Conservation (phyloP, 2,113 vertebrate genomes). For the Dinomys branickii region DNA sequence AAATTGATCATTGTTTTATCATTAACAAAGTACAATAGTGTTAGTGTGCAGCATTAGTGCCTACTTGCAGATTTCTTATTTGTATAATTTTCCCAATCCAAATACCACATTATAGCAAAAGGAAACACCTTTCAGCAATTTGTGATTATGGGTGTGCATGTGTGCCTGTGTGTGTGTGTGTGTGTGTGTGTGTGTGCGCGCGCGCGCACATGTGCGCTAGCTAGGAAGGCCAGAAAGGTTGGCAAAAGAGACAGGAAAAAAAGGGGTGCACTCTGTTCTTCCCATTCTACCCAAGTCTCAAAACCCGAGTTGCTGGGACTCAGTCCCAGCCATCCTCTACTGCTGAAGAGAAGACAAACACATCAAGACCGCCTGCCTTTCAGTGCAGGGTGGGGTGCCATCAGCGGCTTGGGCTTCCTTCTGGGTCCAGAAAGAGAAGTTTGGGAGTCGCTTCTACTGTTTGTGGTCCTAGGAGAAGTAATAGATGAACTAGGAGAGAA, state of each 20-base stretch:
- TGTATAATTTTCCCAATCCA: background rate
- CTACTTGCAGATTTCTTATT: background rate
- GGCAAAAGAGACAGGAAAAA: background rate
- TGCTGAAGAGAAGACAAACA: background rate
- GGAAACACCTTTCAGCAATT: background rate
- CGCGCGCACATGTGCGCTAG: background rate
- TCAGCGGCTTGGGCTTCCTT: slow-evolving; percentile 66
- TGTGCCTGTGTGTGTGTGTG: background rate
- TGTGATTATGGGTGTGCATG: background rate
- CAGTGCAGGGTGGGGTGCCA: slow-evolving; percentile 87
- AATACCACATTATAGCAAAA: slow-evolving; percentile 46
- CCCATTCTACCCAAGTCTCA: background rate
- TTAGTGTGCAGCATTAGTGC: background rate
- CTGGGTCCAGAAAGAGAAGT: slow-evolving; percentile 62
- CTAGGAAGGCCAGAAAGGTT: background rate
- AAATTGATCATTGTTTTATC: slow-evolving; percentile 19
- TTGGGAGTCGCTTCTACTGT: slow-evolving; percentile 6
- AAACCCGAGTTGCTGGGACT: background rate
- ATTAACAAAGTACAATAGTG: slow-evolving; percentile 24
- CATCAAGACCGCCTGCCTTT: slow-evolving; percentile 86
- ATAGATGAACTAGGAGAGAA: slow-evolving; percentile 54
- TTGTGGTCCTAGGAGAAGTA: slow-evolving; percentile 64
- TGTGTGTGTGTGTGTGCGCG: background rate
- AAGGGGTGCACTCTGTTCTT: background rate
- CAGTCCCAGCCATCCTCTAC: background rate